phyloP scores from a whole-genome alignment of 2,888 invertebrate genomes.

The Drosophila nr. fundita region DNA sequence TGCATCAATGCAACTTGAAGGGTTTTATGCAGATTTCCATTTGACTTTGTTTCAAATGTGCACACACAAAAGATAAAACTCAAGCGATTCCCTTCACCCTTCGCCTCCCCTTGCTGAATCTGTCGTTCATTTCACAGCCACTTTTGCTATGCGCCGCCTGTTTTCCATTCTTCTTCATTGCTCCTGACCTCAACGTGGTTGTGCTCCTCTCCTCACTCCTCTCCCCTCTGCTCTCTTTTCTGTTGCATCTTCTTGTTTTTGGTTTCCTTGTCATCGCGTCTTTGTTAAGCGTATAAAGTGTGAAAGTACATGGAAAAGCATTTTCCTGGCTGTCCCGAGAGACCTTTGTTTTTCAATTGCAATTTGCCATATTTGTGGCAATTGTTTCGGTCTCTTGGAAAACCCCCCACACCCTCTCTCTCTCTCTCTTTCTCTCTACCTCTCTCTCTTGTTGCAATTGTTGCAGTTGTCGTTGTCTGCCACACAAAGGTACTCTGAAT shows the following conservation, averaged over 20 bases:
- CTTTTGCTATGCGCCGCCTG: conserved; percentile 42
- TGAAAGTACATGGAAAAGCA: conserved; percentile 71
- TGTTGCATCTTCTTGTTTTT: neutral
- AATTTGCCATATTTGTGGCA: conserved; percentile 75
- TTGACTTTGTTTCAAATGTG: conserved; percentile 66
- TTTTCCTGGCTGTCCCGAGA: conserved; percentile 44
- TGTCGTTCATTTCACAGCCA: conserved; percentile 70
- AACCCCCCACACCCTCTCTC: neutral
- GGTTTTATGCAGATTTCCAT: conserved; percentile 71
- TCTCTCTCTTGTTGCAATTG: conserved; percentile 46
- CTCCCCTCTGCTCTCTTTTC: neutral
- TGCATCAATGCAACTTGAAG: conserved; percentile 61
- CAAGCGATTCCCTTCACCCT: neutral
- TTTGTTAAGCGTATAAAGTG: conserved; percentile 67
- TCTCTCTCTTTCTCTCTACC: neutral
- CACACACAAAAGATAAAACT: conserved; percentile 52
- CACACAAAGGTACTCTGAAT: conserved; percentile 38
- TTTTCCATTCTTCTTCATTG: conserved; percentile 31
- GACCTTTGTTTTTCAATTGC: conserved; percentile 78
- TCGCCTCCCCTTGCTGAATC: neutral
- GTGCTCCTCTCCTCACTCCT: neutral
- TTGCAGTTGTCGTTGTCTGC: conserved; percentile 41
- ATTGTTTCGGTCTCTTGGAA: conserved; percentile 55
- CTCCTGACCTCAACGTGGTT: conserved; percentile 57
- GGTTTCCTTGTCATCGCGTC: conserved; percentile 47